Evolutionary conservation across 2,888 invertebrate genomes (phyloP).

Genomic region (Apodemia duryi): DNA sequence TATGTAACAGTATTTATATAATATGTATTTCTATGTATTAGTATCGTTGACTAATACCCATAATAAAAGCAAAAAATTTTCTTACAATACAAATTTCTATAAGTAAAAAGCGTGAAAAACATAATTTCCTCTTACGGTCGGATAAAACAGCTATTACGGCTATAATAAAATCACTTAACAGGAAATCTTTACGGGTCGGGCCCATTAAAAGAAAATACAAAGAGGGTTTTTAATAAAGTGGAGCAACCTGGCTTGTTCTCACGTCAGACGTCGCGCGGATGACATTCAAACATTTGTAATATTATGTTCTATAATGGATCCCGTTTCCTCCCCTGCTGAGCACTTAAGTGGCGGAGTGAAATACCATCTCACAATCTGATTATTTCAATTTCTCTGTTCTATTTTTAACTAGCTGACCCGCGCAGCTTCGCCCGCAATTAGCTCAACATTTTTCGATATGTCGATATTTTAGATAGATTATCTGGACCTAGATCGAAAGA

Average conservation of each 20-base stretch:
- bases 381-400: conserved; percentile 8
- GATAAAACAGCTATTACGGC: neutral
- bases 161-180: conserved; percentile 11
- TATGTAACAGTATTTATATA: too few relatives aligned
- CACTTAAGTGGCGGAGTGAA: conserved; percentile 49
- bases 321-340: conserved; percentile 48
- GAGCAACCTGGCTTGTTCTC: conserved; percentile 60
- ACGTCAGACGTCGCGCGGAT: conserved; percentile 64
- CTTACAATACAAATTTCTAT: too few relatives aligned
- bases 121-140: too few relatives aligned
- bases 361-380: conserved; percentile 21
- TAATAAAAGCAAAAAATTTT: too few relatives aligned
- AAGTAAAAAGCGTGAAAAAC: too few relatives aligned
- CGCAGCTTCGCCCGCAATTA: too few relatives aligned
- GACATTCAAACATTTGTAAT: conserved; percentile 74
- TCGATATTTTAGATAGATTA: too few relatives aligned
- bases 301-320: conserved; percentile 59
- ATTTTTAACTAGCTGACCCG: too few relatives aligned
- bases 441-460: too few relatives aligned
- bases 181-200: conserved; percentile 13
- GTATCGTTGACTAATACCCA: too few relatives aligned
- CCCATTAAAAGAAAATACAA: conserved; percentile 21
- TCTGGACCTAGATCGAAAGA: too few relatives aligned
- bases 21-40: too few relatives aligned
- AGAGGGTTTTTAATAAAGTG: conserved; percentile 29